Conservation (phyloP, 2,113 vertebrate genomes). For the Albula glossodonta region DNA sequence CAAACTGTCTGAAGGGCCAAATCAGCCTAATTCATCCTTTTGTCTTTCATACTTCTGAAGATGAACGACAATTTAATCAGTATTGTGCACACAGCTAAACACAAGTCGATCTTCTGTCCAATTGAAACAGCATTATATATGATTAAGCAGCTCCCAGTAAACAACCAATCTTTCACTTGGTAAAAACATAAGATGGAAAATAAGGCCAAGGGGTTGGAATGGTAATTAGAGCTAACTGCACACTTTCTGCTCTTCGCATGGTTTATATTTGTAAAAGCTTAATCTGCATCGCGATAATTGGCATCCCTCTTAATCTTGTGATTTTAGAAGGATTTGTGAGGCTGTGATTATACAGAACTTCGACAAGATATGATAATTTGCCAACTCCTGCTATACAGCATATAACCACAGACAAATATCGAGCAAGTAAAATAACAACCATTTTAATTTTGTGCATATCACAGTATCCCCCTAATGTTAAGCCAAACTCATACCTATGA, state of each 20-base stretch:
- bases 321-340: neutral
- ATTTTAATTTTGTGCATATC: neutral
- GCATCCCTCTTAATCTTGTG: neutral
- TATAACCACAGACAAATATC: neutral
- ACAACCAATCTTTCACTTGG: conserved; percentile 10
- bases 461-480: too few relatives aligned
- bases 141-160: conserved; percentile 20
- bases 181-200: neutral
- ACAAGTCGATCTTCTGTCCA: conserved; percentile 5
- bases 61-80: neutral
- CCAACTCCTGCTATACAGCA: neutral
- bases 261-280: neutral
- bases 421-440: neutral
- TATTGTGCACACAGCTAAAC: neutral
- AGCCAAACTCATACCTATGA: too few relatives aligned
- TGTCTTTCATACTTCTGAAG: neutral
- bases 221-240: conserved; percentile 14
- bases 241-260: neutral
- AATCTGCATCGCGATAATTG: neutral
- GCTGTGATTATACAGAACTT: neutral
- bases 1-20: neutral
- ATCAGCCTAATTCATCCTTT: neutral
- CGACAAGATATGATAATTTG: conserved; percentile 12
- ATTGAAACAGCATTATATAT: conserved; percentile 11
- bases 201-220: conserved; percentile 1